A percentile compares a stretch with the other conserved stretches of the same genome.
These are phyloP conservation scores for Aporophyla nigra DNA, from an alignment of 2,888 invertebrate genomes.

Conservation along the genomic window DNA sequence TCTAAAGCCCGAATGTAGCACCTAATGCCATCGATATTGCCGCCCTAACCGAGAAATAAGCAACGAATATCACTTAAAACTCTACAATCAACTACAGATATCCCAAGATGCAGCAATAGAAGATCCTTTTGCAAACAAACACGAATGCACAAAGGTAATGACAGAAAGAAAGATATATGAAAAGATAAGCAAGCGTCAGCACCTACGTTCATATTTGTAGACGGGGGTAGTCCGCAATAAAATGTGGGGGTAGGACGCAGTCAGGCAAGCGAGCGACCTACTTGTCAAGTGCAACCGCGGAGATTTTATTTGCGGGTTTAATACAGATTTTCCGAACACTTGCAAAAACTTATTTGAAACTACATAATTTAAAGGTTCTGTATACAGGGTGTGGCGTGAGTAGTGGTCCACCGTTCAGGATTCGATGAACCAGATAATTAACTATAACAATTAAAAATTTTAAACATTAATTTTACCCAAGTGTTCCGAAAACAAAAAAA, in stretches of 20 bases:
- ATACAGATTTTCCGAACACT: neutral
- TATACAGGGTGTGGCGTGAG: no score
- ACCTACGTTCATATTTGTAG: slow-evolving; percentile 33
- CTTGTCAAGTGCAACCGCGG: slow-evolving; percentile 24
- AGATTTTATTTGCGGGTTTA: neutral
- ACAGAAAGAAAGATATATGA: slow-evolving; percentile 18
- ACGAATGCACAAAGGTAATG: slow-evolving; percentile 30
- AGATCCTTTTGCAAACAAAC: slow-evolving; percentile 34
- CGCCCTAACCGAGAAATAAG: neutral
- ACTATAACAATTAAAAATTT: no score
- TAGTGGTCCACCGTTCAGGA: no score
- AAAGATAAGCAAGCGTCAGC: slow-evolving; percentile 37
- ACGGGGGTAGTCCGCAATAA: slow-evolving; percentile 36
- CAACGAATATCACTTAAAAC: neutral
- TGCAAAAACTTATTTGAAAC: neutral
- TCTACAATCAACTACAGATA: neutral
- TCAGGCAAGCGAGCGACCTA: slow-evolving; percentile 33
- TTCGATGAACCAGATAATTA: no score
- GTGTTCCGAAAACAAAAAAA: no score
- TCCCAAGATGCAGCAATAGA: neutral
- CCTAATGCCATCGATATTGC: no score
- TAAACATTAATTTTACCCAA: no score
- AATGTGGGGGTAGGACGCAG: slow-evolving; percentile 31
- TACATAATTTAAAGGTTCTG: no score
- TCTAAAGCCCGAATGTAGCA: neutral